Evolutionary conservation across 2,888 invertebrate species (phyloP).

Genomic region (Xanthostigma xanthostigma): DNA sequence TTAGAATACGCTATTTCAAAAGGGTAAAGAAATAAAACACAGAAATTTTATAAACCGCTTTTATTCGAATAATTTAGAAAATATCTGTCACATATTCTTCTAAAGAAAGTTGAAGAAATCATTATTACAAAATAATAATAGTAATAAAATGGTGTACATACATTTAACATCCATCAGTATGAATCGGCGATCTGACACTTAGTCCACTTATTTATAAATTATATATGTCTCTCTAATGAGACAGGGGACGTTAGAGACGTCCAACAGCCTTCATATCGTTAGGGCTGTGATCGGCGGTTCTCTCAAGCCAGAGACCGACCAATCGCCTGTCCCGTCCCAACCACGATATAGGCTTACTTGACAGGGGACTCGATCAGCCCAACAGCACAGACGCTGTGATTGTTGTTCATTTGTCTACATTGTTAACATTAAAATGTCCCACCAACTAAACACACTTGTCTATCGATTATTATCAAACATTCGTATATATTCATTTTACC

Average conservation of each 20-base stretch:
- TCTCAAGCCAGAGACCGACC: conserved; percentile 14
- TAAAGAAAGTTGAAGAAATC: no score
- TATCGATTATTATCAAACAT: background rate
- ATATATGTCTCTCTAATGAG: background rate
- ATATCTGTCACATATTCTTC: no score
- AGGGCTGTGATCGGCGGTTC: conserved; percentile 16
- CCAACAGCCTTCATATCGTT: conserved; percentile 14
- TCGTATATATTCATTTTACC: background rate
- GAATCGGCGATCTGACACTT: no score
- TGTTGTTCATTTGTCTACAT: conserved; percentile 2
- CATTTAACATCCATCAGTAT: no score
- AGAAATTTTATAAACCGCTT: no score
- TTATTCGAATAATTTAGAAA: no score
- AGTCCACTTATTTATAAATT: no score
- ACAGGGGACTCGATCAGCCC: conserved; percentile 6
- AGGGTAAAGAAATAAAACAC: no score
- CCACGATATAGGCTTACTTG: conserved; percentile 1
- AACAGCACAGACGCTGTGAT: conserved; percentile 5
- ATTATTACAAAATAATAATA: no score
- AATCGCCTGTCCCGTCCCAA: conserved; percentile 25
- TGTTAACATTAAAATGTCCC: background rate
- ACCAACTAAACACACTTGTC: background rate
- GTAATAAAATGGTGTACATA: no score
- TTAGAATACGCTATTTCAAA: no score
- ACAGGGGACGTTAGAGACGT: conserved; percentile 11